Evolutionary conservation across 2,888 invertebrate genomes (phyloP), one percentile per base, ranked within the genome.

Genomic region (Meandrusa payeni): DNA sequence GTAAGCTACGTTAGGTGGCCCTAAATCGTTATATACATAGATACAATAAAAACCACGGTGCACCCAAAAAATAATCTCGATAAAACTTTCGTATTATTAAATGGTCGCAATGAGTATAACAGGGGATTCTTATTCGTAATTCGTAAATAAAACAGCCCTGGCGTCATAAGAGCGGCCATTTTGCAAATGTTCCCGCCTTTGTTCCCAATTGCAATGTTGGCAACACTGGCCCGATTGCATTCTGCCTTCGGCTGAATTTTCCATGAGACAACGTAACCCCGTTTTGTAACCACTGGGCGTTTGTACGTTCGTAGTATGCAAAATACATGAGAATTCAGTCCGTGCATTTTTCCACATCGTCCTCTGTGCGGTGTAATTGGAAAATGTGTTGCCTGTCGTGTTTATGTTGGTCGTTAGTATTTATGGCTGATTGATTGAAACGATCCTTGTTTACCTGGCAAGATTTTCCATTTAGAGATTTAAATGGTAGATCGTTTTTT

Each of bases 241-340:
- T 57, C 66, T 57, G 74, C 73, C 76, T 80, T 80, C 78, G 73
- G 52, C 73, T 85, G 79, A 80, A 87, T 86, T 65, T 74, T 78
- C 64, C 65, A 86, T 81, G 76, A 80, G 74, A 27, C 33, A 28
- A 22, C 34, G 46, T 55, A 53, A 44, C 44, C 58, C 64, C 63
- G 59, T 62, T 58, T 51, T 60, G 69, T 76, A 78, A 82, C 80
- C 83, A 79, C 77, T 69, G 72, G 74, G 75, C 76, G 80, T 77
- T 76, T 81, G 76, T 69, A 55, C 75, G 77, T 72, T 69, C 78
- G 79, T 80, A 73, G 66, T 69, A 68, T 85, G 58, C 64, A 83
- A 80, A 73, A 85, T 85, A 70, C 63, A 87, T 76, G 82, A 74
- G 80, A 74, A 76, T 80, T 46, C 76, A 75, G 80, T 75, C 66